Percentiles rank a stretch among this genome's conserved stretches.
phyloP scores from a whole-genome alignment of 2,888 invertebrate genomes.

The Limnephilus lunatus region DNA sequence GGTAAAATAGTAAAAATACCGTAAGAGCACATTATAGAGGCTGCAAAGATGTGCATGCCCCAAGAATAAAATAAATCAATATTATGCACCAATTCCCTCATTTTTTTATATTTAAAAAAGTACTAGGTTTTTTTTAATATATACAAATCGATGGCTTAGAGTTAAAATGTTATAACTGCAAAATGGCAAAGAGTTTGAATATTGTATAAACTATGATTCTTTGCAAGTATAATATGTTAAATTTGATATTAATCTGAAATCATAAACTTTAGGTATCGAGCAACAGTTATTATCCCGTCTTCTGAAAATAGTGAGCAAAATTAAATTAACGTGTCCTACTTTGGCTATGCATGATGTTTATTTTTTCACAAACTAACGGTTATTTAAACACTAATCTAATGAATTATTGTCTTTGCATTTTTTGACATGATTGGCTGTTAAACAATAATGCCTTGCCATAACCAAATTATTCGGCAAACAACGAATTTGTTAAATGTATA shows the following conservation, averaged over 20 bases:
- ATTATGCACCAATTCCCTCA: neutral
- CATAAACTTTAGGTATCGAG: conserved; percentile 30
- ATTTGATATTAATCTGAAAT: conserved; percentile 18
- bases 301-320: conserved; percentile 41
- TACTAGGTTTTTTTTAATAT: neutral
- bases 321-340: conserved; percentile 32
- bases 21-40: neutral
- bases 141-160: too few relatives aligned
- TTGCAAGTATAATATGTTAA: neutral
- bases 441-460: conserved; percentile 31
- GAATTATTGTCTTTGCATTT: conserved; percentile 21
- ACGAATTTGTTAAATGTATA: neutral
- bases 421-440: conserved; percentile 10
- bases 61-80: neutral
- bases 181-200: too few relatives aligned
- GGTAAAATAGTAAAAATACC: too few relatives aligned
- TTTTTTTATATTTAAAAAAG: neutral
- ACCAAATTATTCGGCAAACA: neutral
- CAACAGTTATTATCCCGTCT: conserved; percentile 27
- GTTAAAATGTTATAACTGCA: too few relatives aligned
- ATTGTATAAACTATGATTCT: too few relatives aligned
- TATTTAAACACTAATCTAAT: neutral
- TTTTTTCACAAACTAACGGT: conserved; percentile 8
- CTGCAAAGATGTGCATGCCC: neutral
- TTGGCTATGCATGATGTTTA: conserved; percentile 28